These are phyloP conservation scores for Oncorhynchus kisutch DNA, from an alignment of 2,113 vertebrate species.

Conservation along the genomic window DNA sequence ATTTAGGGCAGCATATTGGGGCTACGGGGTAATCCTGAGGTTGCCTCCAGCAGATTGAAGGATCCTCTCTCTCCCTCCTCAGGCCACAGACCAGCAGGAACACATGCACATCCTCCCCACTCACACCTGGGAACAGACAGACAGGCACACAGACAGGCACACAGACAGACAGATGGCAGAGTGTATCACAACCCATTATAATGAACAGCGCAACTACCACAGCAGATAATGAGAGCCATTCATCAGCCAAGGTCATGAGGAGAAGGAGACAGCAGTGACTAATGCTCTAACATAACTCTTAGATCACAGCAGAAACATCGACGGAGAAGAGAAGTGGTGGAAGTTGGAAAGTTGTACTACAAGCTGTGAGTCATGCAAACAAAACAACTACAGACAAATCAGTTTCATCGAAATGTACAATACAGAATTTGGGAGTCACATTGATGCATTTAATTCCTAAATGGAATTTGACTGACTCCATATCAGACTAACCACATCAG, in stretches of 20 bases:
- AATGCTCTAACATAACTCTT: conserved; percentile 61
- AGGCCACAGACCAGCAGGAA: conserved; percentile 81
- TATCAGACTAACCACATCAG: conserved; percentile 24
- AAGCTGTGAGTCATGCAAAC: conserved; percentile 38
- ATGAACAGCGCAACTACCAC: conserved; percentile 62
- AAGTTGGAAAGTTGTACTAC: too few relatives aligned
- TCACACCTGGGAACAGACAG: conserved; percentile 70
- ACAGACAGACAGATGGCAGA: conserved; percentile 19
- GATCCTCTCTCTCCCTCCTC: conserved; percentile 83
- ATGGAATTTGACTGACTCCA: conserved; percentile 30
- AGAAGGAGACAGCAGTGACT: conserved; percentile 65
- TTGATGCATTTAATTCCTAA: conserved; percentile 1
- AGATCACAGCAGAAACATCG: conserved; percentile 39
- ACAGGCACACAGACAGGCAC: conserved; percentile 40
- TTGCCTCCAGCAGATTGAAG: conserved; percentile 80
- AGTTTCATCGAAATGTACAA: conserved; percentile 11
- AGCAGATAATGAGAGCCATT: conserved; percentile 70
- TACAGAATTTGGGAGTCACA: too few relatives aligned
- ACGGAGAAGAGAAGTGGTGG: conserved; percentile 10
- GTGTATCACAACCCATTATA: conserved; percentile 64
- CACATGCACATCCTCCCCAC: conserved; percentile 15
- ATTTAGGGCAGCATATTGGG: too few relatives aligned
- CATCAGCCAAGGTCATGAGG: conserved; percentile 69
- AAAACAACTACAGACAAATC: conserved; percentile 25
- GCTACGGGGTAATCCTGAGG: conserved; percentile 58